phyloP scores from a whole-genome alignment of 2,113 vertebrate species.

The Myotis yumanensis region DNA sequence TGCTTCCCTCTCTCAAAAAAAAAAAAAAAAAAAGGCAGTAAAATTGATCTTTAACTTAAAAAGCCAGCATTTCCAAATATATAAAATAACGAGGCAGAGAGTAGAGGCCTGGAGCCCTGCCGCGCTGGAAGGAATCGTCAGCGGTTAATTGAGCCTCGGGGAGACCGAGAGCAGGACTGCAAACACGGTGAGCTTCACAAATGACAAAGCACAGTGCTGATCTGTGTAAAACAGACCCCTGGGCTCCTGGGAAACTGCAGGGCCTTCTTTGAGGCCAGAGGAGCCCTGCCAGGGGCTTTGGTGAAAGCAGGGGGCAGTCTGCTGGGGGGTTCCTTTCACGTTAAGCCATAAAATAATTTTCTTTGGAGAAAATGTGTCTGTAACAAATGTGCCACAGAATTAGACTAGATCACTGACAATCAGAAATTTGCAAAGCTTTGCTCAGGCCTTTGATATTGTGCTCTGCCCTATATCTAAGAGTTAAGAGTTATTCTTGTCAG shows the following conservation, averaged over 20 bases:
- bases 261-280: conserved; percentile 36
- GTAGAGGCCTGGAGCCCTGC: not conserved
- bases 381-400: conserved; percentile 35
- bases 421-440: not conserved
- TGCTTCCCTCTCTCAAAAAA: not conserved
- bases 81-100: conserved; percentile 63
- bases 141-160: conserved; percentile 37
- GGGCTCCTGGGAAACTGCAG: not conserved
- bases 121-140: not conserved
- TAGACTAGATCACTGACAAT: conserved; percentile 24
- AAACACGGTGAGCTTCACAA: not conserved
- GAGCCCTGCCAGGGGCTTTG: not conserved
- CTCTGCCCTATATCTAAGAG: conserved; percentile 30
- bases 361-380: not conserved
- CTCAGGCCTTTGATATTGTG: not conserved
- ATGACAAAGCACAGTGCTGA: not conserved
- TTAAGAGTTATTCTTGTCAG: conserved; percentile 17
- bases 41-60: conserved; percentile 53
- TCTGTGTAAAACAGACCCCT: not conserved
- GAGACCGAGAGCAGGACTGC: not conserved
- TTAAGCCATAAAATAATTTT: conserved; percentile 28
- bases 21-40: not conserved
- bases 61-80: conserved; percentile 46
- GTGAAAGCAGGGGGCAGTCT: not conserved
- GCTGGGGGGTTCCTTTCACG: not conserved